Evolutionary conservation across 2,888 invertebrate genomes (phyloP).

Genomic region (Blera fallax): DNA sequence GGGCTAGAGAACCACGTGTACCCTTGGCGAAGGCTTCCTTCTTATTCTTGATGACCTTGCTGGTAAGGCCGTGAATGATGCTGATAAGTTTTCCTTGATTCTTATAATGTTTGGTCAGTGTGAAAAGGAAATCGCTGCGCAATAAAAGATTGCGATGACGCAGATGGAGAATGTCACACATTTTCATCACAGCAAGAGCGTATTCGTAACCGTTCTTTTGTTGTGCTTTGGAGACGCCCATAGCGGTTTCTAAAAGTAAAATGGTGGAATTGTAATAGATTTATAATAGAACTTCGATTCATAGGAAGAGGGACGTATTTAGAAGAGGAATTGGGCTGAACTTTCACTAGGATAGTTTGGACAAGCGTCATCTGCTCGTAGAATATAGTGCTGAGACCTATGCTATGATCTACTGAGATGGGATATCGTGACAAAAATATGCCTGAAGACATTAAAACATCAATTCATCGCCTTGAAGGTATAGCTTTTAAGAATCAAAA

Average conservation of each 20-base stretch:
- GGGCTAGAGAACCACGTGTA: slow-evolving; percentile 82
- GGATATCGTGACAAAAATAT: no score
- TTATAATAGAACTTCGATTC: background rate
- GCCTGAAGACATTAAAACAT: no score
- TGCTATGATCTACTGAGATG: no score
- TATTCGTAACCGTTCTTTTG: slow-evolving; percentile 92
- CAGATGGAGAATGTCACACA: slow-evolving; percentile 92
- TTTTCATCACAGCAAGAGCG: slow-evolving; percentile 94
- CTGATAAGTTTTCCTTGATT: slow-evolving; percentile 88
- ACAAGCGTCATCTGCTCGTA: background rate
- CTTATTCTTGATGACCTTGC: slow-evolving; percentile 89
- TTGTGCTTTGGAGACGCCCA: slow-evolving; percentile 94
- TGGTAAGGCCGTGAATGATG: slow-evolving; percentile 90
- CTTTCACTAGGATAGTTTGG: no score
- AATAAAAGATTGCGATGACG: slow-evolving; percentile 91
- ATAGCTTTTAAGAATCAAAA: no score
- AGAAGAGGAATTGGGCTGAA: no score
- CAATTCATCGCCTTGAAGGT: no score
- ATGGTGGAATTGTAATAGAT: background rate
- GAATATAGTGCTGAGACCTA: no score
- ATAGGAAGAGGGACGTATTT: background rate
- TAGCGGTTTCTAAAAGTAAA: slow-evolving; percentile 88
- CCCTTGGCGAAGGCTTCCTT: slow-evolving; percentile 88
- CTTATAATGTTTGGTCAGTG: slow-evolving; percentile 88
- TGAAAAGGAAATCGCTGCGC: slow-evolving; percentile 89